Evolutionary conservation across 2,113 vertebrate genomes (phyloP).

Genomic region (Pelecanus crispus): DNA sequence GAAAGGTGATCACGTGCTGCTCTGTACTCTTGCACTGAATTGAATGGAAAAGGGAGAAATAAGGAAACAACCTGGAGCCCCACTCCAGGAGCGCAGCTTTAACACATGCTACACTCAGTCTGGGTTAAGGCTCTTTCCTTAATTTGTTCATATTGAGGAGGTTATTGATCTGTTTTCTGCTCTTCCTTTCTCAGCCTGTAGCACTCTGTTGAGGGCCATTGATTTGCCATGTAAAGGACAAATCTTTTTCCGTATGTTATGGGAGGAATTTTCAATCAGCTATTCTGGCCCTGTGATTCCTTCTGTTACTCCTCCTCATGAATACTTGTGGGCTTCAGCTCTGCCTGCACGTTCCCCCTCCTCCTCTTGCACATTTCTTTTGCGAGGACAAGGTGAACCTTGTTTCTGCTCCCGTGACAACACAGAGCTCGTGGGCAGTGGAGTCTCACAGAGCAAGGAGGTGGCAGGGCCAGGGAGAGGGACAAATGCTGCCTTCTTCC

Average conservation of each 20-base stretch:
- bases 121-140: slow-evolving; percentile 15
- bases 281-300: background rate
- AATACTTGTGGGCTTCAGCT: background rate
- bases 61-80: background rate
- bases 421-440: background rate
- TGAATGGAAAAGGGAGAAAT: background rate
- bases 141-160: background rate
- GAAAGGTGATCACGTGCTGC: slow-evolving; percentile 87
- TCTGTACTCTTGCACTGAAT: background rate
- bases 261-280: slow-evolving; percentile 16
- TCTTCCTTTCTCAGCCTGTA: slow-evolving; percentile 48
- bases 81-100: accelerated
- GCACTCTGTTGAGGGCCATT: slow-evolving; percentile 38
- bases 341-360: background rate
- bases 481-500: background rate
- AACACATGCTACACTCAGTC: background rate
- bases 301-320: background rate
- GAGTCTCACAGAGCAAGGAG: background rate
- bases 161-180: slow-evolving; percentile 59
- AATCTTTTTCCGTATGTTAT: slow-evolving; percentile 11
- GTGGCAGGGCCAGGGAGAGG: background rate
- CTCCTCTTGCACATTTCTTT: background rate
- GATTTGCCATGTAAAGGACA: slow-evolving; percentile 55
- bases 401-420: background rate
- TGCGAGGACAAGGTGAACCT: background rate